A percentile compares a stretch with the other conserved stretches of the same genome.
phyloP scores from a whole-genome alignment of 2,888 invertebrate genomes.

The Acanthosepion pharaonis region DNA sequence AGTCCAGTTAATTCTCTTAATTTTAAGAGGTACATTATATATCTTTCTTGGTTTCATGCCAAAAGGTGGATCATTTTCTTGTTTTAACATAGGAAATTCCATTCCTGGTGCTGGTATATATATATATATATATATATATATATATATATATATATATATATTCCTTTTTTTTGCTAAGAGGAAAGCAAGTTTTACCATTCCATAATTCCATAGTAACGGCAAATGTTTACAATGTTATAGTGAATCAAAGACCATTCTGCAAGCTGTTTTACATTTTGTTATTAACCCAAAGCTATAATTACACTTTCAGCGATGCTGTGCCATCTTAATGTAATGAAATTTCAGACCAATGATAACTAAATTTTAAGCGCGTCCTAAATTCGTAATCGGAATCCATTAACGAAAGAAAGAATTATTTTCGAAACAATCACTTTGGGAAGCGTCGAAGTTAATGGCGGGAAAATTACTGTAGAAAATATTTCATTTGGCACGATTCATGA shows the following conservation, averaged over 20 bases:
- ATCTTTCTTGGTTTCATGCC: too few relatives aligned
- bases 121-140: too few relatives aligned
- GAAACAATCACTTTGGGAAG: background rate
- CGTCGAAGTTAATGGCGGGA: background rate
- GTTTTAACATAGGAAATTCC: too few relatives aligned
- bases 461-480: background rate
- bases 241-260: background rate
- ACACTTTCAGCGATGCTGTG: background rate
- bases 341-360: background rate
- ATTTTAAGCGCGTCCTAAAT: background rate
- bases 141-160: too few relatives aligned
- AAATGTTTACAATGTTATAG: background rate
- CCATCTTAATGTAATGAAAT: background rate
- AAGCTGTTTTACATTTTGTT: background rate
- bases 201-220: too few relatives aligned
- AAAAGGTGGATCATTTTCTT: too few relatives aligned
- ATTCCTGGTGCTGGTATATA: too few relatives aligned
- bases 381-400: background rate
- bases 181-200: too few relatives aligned
- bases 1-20: too few relatives aligned
- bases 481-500: background rate
- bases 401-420: background rate
- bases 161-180: too few relatives aligned
- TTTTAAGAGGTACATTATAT: too few relatives aligned
- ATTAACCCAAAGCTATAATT: background rate